A percentile compares a stretch with the other conserved stretches of the same genome.
These are phyloP conservation scores for Propithecus perrieri DNA, from an alignment of 2,797 vertebrate genomes.

Conservation along the genomic window DNA sequence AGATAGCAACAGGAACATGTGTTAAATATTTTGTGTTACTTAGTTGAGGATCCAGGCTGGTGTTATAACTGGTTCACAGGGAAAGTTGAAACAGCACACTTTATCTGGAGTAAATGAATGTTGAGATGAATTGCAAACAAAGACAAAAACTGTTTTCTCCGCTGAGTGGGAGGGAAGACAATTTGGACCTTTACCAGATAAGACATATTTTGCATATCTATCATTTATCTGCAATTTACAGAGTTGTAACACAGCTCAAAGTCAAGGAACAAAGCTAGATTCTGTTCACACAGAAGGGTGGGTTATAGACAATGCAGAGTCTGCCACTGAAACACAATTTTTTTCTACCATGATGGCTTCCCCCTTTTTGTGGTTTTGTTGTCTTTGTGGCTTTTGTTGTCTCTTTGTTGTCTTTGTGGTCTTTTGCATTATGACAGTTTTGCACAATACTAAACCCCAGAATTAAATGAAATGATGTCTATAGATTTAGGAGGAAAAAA, in stretches of 20 bases:
- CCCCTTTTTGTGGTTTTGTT: no score
- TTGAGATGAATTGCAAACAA: neutral
- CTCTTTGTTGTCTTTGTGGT: no score
- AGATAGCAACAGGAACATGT: neutral
- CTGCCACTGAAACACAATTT: rapidly evolving
- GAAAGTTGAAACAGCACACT: neutral
- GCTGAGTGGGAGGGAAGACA: neutral
- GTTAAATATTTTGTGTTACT: neutral
- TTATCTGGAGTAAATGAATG: neutral
- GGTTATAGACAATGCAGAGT: rapidly evolving
- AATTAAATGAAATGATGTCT: neutral
- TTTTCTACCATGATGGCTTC: rapidly evolving
- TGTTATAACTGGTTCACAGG: neutral
- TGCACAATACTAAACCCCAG: neutral
- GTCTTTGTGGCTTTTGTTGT: no score
- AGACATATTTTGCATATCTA: neutral
- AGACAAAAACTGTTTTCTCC: neutral
- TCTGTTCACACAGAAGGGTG: neutral
- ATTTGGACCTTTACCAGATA: neutral
- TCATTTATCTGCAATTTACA: neutral
- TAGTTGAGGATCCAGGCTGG: neutral
- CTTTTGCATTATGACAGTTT: neutral
- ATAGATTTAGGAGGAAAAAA: neutral
- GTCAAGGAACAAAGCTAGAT: neutral
- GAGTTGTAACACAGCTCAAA: neutral